These are phyloP conservation scores for Zeus faber DNA, from an alignment of 2,113 vertebrate genomes.

Conservation along the genomic window DNA sequence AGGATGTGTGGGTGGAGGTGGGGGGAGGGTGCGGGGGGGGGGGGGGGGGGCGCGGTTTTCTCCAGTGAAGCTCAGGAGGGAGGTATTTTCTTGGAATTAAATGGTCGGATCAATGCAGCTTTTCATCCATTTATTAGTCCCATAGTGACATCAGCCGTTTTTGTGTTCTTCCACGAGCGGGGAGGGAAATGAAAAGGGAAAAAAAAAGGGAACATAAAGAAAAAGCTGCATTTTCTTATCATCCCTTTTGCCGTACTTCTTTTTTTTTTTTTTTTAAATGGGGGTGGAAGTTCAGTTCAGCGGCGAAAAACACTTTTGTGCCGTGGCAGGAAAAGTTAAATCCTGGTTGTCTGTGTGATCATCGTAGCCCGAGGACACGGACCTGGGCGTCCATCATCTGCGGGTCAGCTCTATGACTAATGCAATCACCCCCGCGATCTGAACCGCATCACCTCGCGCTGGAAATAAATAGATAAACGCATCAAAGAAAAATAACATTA, in stretches of 20 bases:
- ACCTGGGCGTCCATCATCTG: slow-evolving; percentile 52
- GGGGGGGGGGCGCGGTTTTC: slow-evolving; percentile 32
- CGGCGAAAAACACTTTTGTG: too few species aligned
- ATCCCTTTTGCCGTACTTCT: too few species aligned
- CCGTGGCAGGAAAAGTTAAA: too few species aligned
- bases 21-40: not conserved
- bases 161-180: too few species aligned
- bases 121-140: slow-evolving; percentile 38
- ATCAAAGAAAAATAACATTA: slow-evolving; percentile 14
- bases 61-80: slow-evolving; percentile 40
- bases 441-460: slow-evolving; percentile 36
- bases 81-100: slow-evolving; percentile 48
- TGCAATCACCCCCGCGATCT: slow-evolving; percentile 47
- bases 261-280: slow-evolving; percentile 48
- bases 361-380: slow-evolving; percentile 47
- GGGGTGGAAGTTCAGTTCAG: slow-evolving; percentile 41
- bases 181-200: slow-evolving; percentile 5
- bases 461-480: slow-evolving; percentile 53
- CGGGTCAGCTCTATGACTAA: slow-evolving; percentile 53
- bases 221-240: slow-evolving; percentile 29
- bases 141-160: slow-evolving; percentile 38
- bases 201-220: not conserved
- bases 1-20: slow-evolving; percentile 17
- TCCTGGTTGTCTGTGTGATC: slow-evolving; percentile 49
- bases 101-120: slow-evolving; percentile 44